phyloP scores from a whole-genome alignment of 2,797 vertebrate species.

The Esox masquinongy region DNA sequence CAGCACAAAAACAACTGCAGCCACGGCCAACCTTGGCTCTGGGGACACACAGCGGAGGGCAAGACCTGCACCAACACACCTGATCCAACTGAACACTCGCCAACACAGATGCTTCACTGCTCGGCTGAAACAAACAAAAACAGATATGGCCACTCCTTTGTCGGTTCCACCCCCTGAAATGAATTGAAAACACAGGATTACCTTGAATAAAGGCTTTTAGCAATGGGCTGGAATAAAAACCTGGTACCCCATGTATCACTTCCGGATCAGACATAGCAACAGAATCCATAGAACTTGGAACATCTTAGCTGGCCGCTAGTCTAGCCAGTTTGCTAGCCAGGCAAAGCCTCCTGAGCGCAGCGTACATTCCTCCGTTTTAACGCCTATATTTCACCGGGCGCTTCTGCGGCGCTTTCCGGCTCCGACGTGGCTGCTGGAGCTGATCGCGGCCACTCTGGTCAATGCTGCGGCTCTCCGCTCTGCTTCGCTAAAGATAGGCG shows the following conservation, averaged over 20 bases:
- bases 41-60: slow-evolving; percentile 49
- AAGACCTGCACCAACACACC: slow-evolving; percentile 21
- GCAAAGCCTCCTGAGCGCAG: too few species aligned
- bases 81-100: slow-evolving; percentile 35
- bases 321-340: too few species aligned
- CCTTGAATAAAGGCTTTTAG: background rate
- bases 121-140: background rate
- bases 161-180: background rate
- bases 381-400: background rate
- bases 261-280: background rate
- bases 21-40: slow-evolving; percentile 64
- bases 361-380: too few species aligned
- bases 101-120: slow-evolving; percentile 5
- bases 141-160: background rate
- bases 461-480: too few species aligned
- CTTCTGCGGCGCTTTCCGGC: too few species aligned
- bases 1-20: slow-evolving; percentile 69
- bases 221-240: slow-evolving; percentile 31
- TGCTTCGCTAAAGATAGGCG: too few species aligned
- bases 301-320: too few species aligned
- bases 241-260: slow-evolving; percentile 20
- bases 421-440: too few species aligned
- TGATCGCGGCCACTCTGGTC: too few species aligned
- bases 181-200: background rate
- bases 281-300: too few species aligned